phyloP scores from a whole-genome alignment of 2,888 invertebrate genomes.

The Julus scandinavius region DNA sequence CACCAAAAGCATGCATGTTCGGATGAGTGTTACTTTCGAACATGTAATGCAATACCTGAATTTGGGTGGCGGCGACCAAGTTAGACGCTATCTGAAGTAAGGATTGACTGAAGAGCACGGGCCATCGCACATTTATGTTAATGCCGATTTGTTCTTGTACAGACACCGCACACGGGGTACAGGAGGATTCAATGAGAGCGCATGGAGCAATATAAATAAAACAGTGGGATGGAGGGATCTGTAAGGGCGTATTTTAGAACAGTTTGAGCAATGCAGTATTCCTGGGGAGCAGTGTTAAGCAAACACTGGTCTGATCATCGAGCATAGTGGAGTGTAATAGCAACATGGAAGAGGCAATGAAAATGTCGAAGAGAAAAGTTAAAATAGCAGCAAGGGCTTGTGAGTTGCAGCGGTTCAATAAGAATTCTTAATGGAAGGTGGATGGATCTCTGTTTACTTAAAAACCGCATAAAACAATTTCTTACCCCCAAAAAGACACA shows the following conservation, averaged over 20 bases:
- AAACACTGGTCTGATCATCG: neutral
- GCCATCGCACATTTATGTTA: conserved; percentile 2
- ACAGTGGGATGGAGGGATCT: neutral
- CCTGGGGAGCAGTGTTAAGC: neutral
- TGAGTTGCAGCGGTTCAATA: neutral
- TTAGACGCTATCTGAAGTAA: neutral
- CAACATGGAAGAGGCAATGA: neutral
- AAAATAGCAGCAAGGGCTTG: no score
- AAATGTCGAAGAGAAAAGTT: neutral
- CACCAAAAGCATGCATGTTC: neutral
- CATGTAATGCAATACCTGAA: conserved; percentile 3
- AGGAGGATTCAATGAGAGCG: neutral
- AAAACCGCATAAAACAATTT: neutral
- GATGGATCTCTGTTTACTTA: neutral
- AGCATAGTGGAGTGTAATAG: neutral
- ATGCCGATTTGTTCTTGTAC: neutral
- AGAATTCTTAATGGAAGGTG: neutral
- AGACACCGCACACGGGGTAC: neutral
- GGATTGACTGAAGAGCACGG: neutral
- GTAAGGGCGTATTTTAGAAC: no score
- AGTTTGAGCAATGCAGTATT: neutral
- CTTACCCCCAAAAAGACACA: neutral
- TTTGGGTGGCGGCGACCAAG: neutral
- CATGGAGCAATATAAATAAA: no score
- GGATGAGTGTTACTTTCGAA: conserved; percentile 3